Base-by-base conservation (phyloP, 2,888 invertebrate species). In the Ditylenchus weischeri region DNA sequence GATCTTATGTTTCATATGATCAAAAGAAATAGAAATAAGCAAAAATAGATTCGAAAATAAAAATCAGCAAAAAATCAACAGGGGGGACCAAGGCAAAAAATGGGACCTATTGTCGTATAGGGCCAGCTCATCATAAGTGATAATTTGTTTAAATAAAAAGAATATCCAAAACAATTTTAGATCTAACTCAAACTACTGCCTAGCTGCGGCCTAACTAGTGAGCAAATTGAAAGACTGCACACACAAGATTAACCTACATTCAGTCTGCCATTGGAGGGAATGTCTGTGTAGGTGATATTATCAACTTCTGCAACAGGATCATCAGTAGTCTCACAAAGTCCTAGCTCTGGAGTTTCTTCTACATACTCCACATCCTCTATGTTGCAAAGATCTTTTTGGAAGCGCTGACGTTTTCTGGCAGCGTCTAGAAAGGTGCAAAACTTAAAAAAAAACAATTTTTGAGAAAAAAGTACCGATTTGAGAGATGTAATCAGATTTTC, bases 331-430 rank as follows among this genome's bases (percentile, higher is more conserved):
- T 59, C 21, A 8, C 38, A 59, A 21, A 19, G 19, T 6, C 43
- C 43, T 29, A 36, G 2, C 5, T 59, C 59, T 13, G 19, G 36
- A 21, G 38, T 59, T 29, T 59, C 59, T 35, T 59, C 59, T 11
- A 36, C 59, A 35, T 59, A 59, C 13, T 62, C 62, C 23, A 23
- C n/a, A 2, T 47, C 43, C 10, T 38, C 43, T n/a, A 47, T 47
- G n/a, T 62, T 48, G n/a, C 19, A 54, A 11, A 54, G n/a, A 2
- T 62, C 62, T 8, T 62, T 48, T 21, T 62, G 5, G n/a, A 62
- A 18, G 0, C 48, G 35, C 23, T 59, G 62, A 48, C 62, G 62
- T 62, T 62, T 62, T n/a, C 62, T 38, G 43, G 62, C 62, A 23
- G 62, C 62, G 10, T 62, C 62, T 62, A 29, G 2, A 59, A 36